Evolutionary conservation across 2,888 invertebrate genomes (phyloP), one percentile per base, ranked within the genome.

Genomic region (Priocnemis perturbator): DNA sequence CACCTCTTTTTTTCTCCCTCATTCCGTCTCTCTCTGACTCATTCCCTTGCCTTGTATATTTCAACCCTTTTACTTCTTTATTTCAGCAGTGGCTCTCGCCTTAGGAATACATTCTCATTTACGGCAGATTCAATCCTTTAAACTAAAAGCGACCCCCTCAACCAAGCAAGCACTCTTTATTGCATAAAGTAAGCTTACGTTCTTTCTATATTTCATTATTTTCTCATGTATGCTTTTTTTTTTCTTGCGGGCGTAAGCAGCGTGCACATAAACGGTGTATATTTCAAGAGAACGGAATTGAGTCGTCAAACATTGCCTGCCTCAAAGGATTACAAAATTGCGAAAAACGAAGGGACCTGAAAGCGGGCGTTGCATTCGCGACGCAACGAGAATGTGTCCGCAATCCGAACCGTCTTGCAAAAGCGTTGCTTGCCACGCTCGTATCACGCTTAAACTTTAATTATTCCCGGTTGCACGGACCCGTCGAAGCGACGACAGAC

Each of bases 31-130:
- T 58, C 37, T 19, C 26, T 26, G 3, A 26, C 50, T 50, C 50
- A 0, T 50, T n/a, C 17, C 19, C 50, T n/a, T 17, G 17, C 50
- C 50, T 17, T 50, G 50, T 50, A 45, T 59, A 45, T 59, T 59
- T 44, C 58, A 37, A 37, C 37, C 58, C 20, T 67, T 68, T 63
- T 53, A 23, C 59, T 63, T 57, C 61, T 67, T 71, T 64, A 50
- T 64, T 66, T 37, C 19, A 56, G 14, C 77, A 76, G 81, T 62
- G 79, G 69, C 61, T 74, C 73, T 79, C 76, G 63, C 21, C 15
- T 52, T 21, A 19, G 30, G 37, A 15, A 47, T 50, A 62, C 52
- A 30, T 64, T 50, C 50, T 17, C 47, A 69, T 69, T 69, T 69
- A 30, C 67, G 63, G 63, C 57, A 58, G 45, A 20, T 65, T 67